Conservation (phyloP, 2,113 vertebrate genomes). For the Grallaria varia region DNA sequence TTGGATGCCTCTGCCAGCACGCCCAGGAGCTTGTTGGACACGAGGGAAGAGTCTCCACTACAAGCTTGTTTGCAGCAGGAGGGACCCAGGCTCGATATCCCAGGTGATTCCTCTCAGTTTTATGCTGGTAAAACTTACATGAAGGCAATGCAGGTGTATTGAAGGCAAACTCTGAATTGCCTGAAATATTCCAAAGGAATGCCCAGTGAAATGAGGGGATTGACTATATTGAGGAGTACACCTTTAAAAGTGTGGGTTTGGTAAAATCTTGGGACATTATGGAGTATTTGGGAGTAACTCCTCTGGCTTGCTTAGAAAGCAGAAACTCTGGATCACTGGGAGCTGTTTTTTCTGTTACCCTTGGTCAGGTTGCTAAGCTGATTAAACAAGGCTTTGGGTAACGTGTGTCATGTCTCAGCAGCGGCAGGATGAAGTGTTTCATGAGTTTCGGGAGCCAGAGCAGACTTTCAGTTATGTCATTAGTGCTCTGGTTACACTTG, state of each 20-base stretch:
- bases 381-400: conserved; percentile 21
- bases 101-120: not conserved
- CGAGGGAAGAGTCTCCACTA: not conserved
- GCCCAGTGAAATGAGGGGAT: not conserved
- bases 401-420: conserved; percentile 42
- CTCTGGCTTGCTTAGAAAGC: conserved; percentile 5
- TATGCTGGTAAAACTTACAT: rapidly evolving
- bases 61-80: not conserved
- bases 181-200: not conserved
- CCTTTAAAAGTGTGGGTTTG: not conserved
- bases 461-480: not conserved
- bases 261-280: not conserved
- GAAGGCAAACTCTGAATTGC: not conserved
- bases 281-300: not conserved
- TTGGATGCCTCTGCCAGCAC: rapidly evolving
- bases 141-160: not conserved
- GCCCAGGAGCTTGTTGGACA: rapidly evolving
- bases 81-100: not conserved
- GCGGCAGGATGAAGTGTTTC: conserved; percentile 17
- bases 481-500: not conserved
- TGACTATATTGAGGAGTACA: not conserved
- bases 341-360: conserved; percentile 17
- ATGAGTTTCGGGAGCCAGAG: conserved; percentile 4
- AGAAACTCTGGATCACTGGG: not conserved
- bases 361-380: conserved; percentile 17